These are phyloP conservation scores for Sylvietta virens DNA, from an alignment of 2,113 vertebrate species.

Conservation along the genomic window DNA sequence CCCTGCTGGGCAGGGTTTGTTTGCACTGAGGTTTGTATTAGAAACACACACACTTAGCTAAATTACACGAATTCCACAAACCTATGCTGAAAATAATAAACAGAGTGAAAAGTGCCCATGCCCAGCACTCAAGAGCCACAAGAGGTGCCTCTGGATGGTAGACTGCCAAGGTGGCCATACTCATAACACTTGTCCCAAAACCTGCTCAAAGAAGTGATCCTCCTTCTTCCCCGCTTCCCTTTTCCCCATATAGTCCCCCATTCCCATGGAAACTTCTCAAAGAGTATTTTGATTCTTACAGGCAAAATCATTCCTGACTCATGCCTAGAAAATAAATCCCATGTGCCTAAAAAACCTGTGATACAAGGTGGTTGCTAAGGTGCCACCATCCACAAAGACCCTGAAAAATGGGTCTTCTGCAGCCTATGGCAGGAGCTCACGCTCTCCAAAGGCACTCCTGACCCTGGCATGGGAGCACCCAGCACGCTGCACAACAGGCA, in stretches of 20 bases:
- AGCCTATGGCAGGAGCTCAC: not conserved
- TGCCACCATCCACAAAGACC: not conserved
- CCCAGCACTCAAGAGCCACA: not conserved
- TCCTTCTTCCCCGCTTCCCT: not conserved
- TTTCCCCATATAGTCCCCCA: fast-evolving
- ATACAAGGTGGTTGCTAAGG: not conserved
- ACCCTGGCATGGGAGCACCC: fast-evolving
- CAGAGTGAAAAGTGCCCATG: not conserved
- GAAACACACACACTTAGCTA: not conserved
- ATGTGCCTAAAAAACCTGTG: fast-evolving
- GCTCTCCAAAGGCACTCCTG: not conserved
- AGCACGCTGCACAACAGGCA: fast-evolving
- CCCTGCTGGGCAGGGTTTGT: not conserved
- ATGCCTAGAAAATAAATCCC: not conserved
- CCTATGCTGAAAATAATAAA: not conserved
- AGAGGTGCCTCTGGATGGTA: not conserved
- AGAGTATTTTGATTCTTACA: not conserved
- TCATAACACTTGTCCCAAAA: not conserved
- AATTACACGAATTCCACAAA: not conserved
- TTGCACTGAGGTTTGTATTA: constrained; percentile 15
- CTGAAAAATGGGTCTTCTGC: not conserved
- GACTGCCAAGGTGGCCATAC: not conserved
- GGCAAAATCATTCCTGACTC: not conserved
- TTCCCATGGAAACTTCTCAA: not conserved
- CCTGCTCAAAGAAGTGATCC: not conserved